Base-by-base conservation (phyloP, 2,888 invertebrate genomes). In the Melieria picta region DNA sequence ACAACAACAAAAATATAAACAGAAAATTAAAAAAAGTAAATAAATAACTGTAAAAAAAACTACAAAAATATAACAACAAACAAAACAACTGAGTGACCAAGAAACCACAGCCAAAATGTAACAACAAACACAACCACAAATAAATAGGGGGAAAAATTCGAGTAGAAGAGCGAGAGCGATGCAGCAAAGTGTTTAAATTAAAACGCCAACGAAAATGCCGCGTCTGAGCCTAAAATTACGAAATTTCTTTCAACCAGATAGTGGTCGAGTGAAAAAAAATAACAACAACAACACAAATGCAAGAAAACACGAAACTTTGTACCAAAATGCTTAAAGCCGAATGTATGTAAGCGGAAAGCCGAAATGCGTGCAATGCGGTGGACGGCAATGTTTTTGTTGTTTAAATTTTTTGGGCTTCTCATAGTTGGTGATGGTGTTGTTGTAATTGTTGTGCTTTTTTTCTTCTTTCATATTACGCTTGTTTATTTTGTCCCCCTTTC, bases 371-470 rank as follows among this genome's bases (percentile, higher is more conserved):
- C n/a, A 52, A 11, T 11, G 52, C 7, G 11, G n/a, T 52, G 52
- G 52, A 52, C 52, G 9, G 52, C 13, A 11, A n/a, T 52, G 11
- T 7, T 13, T 11, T n/a, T 52, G 11, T 52, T 13, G 13, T 11
- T 52, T 9, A 1, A 52, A 13, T 52, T 11, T 50, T 11, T 50
- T 50, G 7, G n/a, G 11, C 52, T 9, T 52, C 52, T 52, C 52
- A 52, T 50, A 60, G 63, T 58, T 62, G 67, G 42, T 30, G 47
- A 52, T 50, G 62, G 5, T 69, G 61, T 64, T 30, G 30, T 30
- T 30, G 30, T 30, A 30, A 30, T 30, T 30, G 30, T 30, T 30
- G 30, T 30, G 30, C 30, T 2, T 30, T 30, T 30, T 30, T 30
- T 30, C 30, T 30, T 2, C 30, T 30, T 30, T 30, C 30, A 30